Evolutionary conservation across 2,113 vertebrate species (phyloP).

Genomic region (Platysternon megacephalum): DNA sequence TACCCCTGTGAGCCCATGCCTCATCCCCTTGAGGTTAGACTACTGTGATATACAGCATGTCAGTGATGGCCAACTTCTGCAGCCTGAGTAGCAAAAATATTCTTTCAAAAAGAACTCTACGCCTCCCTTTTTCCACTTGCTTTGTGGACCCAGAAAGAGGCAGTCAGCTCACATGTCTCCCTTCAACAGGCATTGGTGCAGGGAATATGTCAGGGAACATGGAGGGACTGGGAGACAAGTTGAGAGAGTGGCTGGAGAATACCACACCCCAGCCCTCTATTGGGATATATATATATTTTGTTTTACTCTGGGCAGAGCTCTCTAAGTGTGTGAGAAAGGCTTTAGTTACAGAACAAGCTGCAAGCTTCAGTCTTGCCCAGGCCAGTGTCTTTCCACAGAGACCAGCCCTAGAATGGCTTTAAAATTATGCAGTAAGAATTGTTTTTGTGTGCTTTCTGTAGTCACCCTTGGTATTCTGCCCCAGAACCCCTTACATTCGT

Average conservation of each 20-base stretch:
- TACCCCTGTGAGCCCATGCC: background rate
- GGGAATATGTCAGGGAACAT: background rate
- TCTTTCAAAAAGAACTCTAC: background rate
- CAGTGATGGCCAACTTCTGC: background rate
- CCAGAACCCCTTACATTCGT: background rate
- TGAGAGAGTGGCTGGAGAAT: background rate
- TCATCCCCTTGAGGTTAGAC: background rate
- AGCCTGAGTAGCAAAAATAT: background rate
- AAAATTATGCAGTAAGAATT: background rate
- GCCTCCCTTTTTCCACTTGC: background rate
- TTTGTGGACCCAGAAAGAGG: background rate
- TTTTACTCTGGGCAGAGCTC: background rate
- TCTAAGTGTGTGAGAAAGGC: background rate
- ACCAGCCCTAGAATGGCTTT: background rate
- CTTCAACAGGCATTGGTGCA: background rate
- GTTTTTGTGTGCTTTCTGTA: slow-evolving; percentile 37
- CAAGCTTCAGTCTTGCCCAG: background rate
- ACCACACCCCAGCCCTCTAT: background rate
- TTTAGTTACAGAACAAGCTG: background rate
- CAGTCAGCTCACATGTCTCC: background rate
- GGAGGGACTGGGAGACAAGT: background rate
- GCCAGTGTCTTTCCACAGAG: background rate
- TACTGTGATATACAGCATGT: background rate
- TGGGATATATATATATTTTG: background rate
- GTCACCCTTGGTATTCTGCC: slow-evolving; percentile 28